Conservation (phyloP, 2,113 vertebrate genomes). For the Strigops habroptila region DNA sequence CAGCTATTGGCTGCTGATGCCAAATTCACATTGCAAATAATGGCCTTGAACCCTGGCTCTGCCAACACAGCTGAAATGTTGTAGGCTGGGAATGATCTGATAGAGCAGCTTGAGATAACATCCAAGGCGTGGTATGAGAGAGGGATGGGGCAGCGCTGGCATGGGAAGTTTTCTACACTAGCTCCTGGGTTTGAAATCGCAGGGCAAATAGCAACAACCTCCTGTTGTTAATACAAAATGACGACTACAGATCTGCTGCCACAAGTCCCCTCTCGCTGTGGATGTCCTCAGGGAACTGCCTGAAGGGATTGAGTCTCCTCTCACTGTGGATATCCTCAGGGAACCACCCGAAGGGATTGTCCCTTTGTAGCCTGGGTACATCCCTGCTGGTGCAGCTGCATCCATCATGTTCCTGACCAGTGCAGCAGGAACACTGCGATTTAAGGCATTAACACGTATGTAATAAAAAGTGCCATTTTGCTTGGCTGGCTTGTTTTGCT, state of each 20-base stretch:
- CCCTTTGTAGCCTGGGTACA: background rate
- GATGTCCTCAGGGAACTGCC: background rate
- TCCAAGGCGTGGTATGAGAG: background rate
- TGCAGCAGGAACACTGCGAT: background rate
- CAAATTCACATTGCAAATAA: background rate
- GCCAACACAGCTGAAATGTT: background rate
- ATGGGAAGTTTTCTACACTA: background rate
- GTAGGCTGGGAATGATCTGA: background rate
- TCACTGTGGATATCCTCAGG: background rate
- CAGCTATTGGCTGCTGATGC: background rate
- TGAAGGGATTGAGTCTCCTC: background rate
- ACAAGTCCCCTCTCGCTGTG: background rate
- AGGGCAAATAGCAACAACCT: background rate
- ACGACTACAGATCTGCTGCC: background rate
- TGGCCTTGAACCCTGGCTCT: slow-evolving; percentile 10
- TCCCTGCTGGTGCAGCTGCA: background rate
- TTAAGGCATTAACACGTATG: background rate
- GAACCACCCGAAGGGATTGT: background rate
- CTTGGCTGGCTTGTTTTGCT: background rate
- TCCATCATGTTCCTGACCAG: background rate
- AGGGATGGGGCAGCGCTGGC: background rate
- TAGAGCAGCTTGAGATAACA: background rate
- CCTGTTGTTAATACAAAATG: background rate
- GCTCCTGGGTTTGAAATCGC: background rate
- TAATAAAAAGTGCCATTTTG: background rate